A percentile compares a stretch with the other conserved stretches of the same genome.
Conservation (phyloP, 2,113 vertebrate species). For the Nanger granti region DNA sequence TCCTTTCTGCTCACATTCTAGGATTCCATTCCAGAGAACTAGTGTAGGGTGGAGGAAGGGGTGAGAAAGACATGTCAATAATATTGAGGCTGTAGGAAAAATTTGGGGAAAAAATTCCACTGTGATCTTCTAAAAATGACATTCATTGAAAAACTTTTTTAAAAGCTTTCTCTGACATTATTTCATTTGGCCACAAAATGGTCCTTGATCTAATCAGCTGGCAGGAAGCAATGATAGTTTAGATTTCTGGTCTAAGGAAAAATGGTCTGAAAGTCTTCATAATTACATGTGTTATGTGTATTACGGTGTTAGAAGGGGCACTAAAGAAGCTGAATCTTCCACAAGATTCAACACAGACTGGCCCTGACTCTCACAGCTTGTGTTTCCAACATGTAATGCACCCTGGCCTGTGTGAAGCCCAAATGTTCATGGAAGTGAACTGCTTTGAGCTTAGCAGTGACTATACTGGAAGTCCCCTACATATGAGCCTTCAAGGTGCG, state of each 20-base stretch:
- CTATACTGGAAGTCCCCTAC: background rate
- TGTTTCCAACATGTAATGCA: accelerated
- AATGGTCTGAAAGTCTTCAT: background rate
- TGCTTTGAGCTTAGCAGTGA: background rate
- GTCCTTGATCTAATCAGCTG: background rate
- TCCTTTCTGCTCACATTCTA: background rate
- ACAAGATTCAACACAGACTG: background rate
- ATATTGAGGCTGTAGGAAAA: background rate
- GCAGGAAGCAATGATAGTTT: background rate
- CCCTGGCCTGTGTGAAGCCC: background rate
- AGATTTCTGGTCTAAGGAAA: background rate
- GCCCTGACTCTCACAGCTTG: background rate
- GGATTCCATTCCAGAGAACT: background rate
- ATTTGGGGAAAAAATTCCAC: background rate
- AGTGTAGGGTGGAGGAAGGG: background rate
- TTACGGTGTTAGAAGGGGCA: accelerated
- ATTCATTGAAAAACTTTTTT: background rate
- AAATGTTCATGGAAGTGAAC: accelerated
- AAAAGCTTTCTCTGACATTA: background rate
- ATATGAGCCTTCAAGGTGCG: background rate
- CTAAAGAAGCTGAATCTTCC: background rate
- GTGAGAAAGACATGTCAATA: background rate
- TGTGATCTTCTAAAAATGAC: background rate
- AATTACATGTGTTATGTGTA: accelerated
- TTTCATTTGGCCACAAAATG: background rate